phyloP scores from a whole-genome alignment of 2,113 vertebrate species.

The Callipepla californica region DNA sequence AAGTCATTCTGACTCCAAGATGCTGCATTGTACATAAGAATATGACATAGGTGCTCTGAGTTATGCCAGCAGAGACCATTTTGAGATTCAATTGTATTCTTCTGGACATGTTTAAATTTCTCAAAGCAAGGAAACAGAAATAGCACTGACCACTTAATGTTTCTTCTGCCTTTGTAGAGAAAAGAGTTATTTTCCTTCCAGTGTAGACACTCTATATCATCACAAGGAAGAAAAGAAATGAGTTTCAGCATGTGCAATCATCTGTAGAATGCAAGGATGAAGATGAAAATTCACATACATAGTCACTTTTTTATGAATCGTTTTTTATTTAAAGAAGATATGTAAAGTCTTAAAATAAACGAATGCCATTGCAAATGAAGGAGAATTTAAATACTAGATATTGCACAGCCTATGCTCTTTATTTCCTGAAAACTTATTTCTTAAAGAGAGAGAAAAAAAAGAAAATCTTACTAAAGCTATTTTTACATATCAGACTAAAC shows the following conservation, averaged over 20 bases:
- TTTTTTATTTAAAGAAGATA: neutral
- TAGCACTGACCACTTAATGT: neutral
- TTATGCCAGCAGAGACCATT: neutral
- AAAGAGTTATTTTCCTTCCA: neutral
- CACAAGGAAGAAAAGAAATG: neutral
- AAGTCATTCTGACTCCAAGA: neutral
- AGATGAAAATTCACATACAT: fast-evolving
- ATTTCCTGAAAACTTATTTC: neutral
- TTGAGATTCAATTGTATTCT: neutral
- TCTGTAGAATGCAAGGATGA: neutral
- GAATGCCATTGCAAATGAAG: neutral
- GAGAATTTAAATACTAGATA: neutral
- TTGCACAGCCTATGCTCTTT: neutral
- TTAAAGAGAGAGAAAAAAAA: neutral
- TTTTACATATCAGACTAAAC: neutral
- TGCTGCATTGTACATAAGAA: neutral
- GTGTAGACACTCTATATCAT: neutral
- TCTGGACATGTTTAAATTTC: neutral
- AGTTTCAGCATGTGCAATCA: neutral
- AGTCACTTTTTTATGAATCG: neutral
- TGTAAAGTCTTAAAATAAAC: neutral
- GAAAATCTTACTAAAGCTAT: neutral
- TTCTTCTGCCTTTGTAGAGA: neutral
- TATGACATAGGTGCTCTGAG: neutral
- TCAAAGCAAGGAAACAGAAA: neutral